Evolutionary conservation across 2,888 invertebrate species (phyloP).

Genomic region (Hedychridium roseum): DNA sequence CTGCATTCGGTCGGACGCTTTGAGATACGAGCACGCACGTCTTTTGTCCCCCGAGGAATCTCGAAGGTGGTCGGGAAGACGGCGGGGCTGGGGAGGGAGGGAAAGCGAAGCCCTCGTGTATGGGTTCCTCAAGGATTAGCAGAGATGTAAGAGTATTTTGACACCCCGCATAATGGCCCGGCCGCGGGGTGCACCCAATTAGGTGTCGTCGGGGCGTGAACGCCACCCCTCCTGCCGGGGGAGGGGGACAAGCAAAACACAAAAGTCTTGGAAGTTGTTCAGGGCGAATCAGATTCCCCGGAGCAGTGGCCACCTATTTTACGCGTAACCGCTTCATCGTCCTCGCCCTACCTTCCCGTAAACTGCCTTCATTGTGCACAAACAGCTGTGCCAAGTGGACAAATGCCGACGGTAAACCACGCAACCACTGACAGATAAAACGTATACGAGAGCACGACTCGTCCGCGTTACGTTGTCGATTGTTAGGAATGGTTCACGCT

Average conservation of each 20-base stretch:
- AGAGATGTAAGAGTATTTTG: constrained; percentile 58
- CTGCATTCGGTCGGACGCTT: constrained; percentile 50
- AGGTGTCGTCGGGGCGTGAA: constrained; percentile 55
- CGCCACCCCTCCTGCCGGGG: constrained; percentile 26
- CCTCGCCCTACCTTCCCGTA: too few relatives aligned
- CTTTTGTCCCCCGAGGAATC: constrained; percentile 29
- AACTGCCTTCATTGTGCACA: too few relatives aligned
- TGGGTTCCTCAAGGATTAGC: constrained; percentile 30
- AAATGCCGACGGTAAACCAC: too few relatives aligned
- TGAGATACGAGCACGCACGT: constrained; percentile 49
- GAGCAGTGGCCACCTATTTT: too few relatives aligned
- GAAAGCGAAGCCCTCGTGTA: constrained; percentile 24
- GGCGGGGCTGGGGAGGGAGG: constrained; percentile 14
- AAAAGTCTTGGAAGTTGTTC: constrained; percentile 40
- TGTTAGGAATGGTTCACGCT: too few relatives aligned
- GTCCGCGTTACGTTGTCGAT: too few relatives aligned
- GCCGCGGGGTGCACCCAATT: constrained; percentile 62
- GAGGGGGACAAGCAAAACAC: constrained; percentile 47
- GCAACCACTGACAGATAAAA: too few relatives aligned
- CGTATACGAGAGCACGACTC: too few relatives aligned
- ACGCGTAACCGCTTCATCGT: too few relatives aligned
- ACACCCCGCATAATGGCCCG: constrained; percentile 60
- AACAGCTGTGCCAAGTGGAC: too few relatives aligned
- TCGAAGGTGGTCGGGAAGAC: constrained; percentile 8
- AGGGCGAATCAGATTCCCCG: too few relatives aligned